A percentile compares a stretch with the other conserved stretches of the same genome.
Conservation (phyloP, 2,888 invertebrate genomes). For the Oeneis ivallda region DNA sequence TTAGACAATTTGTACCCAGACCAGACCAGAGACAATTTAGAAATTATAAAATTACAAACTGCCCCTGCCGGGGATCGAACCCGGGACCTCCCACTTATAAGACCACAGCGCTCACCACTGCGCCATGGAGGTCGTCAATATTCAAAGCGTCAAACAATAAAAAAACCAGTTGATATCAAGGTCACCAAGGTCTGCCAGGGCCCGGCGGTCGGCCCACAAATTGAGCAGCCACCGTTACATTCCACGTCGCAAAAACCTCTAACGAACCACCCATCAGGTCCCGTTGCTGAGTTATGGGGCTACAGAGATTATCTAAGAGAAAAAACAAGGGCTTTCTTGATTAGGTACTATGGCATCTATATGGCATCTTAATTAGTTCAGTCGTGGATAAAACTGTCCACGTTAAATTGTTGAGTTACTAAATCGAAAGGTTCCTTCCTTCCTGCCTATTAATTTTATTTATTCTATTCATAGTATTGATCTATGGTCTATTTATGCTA, state of each 20-base stretch:
- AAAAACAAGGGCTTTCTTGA: conserved; percentile 1
- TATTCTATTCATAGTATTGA: no score
- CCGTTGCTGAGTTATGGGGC: conserved; percentile 18
- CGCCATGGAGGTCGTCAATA: no score
- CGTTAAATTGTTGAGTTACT: no score
- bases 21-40: not conserved
- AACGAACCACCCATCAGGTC: conserved; percentile 18
- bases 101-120: no score
- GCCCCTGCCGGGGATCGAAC: no score
- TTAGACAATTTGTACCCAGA: no score
- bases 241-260: conserved; percentile 36
- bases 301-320: conserved; percentile 15
- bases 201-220: conserved; percentile 35
- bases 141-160: not conserved
- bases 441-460: no score
- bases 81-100: no score
- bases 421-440: no score
- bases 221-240: conserved; percentile 43
- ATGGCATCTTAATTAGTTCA: conserved; percentile 1
- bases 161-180: conserved; percentile 31
- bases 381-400: no score
- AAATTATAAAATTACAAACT: no score
- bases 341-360: not conserved
- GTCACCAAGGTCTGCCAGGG: conserved; percentile 25
- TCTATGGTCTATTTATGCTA: no score